phyloP scores from a whole-genome alignment of 2,888 invertebrate species.

The Cantharis rufa region DNA sequence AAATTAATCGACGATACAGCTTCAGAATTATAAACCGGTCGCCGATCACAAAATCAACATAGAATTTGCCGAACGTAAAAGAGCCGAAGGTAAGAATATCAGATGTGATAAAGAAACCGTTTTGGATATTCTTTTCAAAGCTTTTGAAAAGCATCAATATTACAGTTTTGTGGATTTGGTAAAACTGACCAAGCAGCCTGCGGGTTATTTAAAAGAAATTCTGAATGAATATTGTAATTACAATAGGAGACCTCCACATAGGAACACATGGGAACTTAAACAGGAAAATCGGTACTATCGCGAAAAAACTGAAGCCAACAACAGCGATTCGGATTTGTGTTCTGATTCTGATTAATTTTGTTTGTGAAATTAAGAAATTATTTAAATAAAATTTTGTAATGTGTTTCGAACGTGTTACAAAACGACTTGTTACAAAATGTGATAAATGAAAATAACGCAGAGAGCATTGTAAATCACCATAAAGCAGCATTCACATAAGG shows the following conservation, averaged over 20 bases:
- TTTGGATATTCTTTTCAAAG: neutral
- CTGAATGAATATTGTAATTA: neutral
- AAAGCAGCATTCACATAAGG: too few relatives aligned
- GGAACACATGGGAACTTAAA: neutral
- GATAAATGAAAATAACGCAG: constrained; percentile 50
- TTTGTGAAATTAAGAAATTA: neutral
- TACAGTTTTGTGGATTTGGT: neutral
- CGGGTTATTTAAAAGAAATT: neutral
- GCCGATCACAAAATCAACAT: neutral
- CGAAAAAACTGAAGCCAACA: neutral
- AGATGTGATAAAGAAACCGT: neutral
- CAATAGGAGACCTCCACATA: neutral
- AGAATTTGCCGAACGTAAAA: neutral
- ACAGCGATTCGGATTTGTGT: neutral
- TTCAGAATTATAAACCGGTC: neutral
- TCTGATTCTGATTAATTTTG: neutral
- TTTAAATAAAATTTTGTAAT: too few relatives aligned
- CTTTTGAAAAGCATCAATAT: neutral
- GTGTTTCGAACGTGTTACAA: constrained; percentile 74
- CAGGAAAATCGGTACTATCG: neutral
- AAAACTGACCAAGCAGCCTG: neutral
- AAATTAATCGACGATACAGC: constrained; percentile 61
- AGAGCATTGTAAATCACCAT: constrained; percentile 50
- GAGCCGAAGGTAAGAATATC: neutral
- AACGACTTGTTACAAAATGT: constrained; percentile 63